Evolutionary conservation across 2,797 vertebrate genomes (phyloP).

Genomic region (Remorina albescens): DNA sequence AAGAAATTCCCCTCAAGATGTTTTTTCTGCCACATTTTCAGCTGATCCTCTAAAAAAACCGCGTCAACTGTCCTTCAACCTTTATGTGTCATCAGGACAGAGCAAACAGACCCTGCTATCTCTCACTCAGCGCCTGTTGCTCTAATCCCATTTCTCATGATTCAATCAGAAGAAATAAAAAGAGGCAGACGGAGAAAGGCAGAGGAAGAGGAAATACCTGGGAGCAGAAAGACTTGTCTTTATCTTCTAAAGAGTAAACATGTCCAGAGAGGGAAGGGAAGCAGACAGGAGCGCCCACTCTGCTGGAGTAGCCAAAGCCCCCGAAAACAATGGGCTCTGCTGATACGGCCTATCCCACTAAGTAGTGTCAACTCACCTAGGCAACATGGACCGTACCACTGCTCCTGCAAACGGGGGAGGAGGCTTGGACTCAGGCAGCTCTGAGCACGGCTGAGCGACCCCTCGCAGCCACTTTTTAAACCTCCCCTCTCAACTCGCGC

Average conservation of each 20-base stretch:
- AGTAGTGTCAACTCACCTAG: conserved; percentile 79
- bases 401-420: conserved; percentile 39
- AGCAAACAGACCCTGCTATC: conserved; percentile 2
- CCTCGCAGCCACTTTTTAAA: neutral
- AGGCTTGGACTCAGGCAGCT: neutral
- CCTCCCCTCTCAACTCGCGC: accelerated
- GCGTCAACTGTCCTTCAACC: neutral
- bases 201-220: conserved; percentile 57
- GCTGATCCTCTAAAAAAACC: neutral
- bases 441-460: accelerated
- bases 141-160: conserved; percentile 36
- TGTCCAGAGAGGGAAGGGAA: conserved; percentile 42
- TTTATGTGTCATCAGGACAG: neutral
- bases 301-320: conserved; percentile 56
- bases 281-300: conserved; percentile 38
- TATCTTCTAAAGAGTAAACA: conserved; percentile 48
- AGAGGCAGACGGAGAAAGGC: neutral
- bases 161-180: conserved; percentile 20
- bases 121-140: conserved; percentile 23
- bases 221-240: conserved; percentile 24
- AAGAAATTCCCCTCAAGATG: neutral
- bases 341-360: conserved; percentile 73
- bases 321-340: conserved; percentile 76
- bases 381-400: conserved; percentile 78
- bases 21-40: neutral